Conservation (phyloP, 92 coral and sea anemone genomes). For the Paramuricea clavata region DNA sequence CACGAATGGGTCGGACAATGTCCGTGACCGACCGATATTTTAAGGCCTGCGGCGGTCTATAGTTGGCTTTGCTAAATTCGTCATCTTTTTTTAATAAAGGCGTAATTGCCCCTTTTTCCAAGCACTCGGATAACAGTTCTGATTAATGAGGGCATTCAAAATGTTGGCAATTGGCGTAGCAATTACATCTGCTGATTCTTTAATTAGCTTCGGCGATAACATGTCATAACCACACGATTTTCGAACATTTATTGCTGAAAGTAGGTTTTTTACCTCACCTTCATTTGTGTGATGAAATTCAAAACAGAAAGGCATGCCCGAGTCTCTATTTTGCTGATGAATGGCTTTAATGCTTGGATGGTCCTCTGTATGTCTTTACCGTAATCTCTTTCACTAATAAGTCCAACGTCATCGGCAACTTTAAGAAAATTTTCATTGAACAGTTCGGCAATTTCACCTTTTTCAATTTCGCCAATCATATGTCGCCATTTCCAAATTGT, state of each 20-base stretch:
- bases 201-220: constrained; percentile 50
- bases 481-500: too few species aligned
- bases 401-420: not conserved
- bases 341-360: constrained; percentile 52
- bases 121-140: constrained; percentile 31
- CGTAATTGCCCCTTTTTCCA: constrained; percentile 65
- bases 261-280: constrained; percentile 32
- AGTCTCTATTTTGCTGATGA: constrained; percentile 18
- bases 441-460: constrained; percentile 35
- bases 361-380: constrained; percentile 1
- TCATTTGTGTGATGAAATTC: constrained; percentile 43
- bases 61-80: constrained; percentile 41
- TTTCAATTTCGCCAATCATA: too few species aligned
- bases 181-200: constrained; percentile 57
- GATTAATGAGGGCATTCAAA: constrained; percentile 48
- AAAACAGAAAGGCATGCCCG: not conserved
- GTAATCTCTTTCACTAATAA: not conserved
- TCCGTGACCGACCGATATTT: too few species aligned
- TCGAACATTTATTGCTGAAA: constrained; percentile 27
- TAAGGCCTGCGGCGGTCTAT: too few species aligned
- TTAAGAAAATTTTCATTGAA: constrained; percentile 49
- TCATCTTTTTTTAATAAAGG: constrained; percentile 46
- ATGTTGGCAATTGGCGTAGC: constrained; percentile 54
- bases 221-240: constrained; percentile 61
- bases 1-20: too few species aligned